Evolutionary conservation across 1,140 invertebrate species (phyloP).

Genomic region (Latrodectus geometricus): DNA sequence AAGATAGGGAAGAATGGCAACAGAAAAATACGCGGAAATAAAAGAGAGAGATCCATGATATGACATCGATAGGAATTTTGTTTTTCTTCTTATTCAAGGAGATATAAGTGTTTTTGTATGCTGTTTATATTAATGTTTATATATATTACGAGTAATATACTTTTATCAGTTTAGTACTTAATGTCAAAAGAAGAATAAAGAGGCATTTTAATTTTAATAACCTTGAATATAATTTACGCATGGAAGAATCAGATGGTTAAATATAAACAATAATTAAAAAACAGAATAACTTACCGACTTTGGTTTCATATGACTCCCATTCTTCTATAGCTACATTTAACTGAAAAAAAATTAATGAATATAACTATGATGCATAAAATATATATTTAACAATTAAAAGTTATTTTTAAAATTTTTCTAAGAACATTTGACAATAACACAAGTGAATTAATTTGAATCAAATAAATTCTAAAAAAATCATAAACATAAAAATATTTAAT

Average conservation of each 20-base stretch:
- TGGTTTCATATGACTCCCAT: slow-evolving; percentile 51
- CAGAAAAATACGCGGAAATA: slow-evolving; percentile 1
- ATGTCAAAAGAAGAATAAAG: not conserved
- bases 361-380: too few relatives aligned
- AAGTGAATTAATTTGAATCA: too few relatives aligned
- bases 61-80: too few relatives aligned
- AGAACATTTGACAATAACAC: too few relatives aligned
- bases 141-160: not conserved
- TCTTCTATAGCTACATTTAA: slow-evolving; percentile 37
- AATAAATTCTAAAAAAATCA: too few relatives aligned
- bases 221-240: too few relatives aligned
- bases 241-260: too few relatives aligned
- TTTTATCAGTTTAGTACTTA: not conserved
- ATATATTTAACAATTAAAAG: too few relatives aligned
- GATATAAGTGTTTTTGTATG: not conserved
- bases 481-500: too few relatives aligned
- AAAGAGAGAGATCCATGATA: not conserved
- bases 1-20: slow-evolving; percentile 18
- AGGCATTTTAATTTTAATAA: too few relatives aligned
- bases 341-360: slow-evolving; percentile 24
- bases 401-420: too few relatives aligned
- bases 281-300: slow-evolving; percentile 39
- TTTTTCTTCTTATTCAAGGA: too few relatives aligned
- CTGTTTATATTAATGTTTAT: not conserved
- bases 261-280: not conserved